Conservation (phyloP, 1,140 invertebrate species). For the Caenorhabditis briggsae region DNA sequence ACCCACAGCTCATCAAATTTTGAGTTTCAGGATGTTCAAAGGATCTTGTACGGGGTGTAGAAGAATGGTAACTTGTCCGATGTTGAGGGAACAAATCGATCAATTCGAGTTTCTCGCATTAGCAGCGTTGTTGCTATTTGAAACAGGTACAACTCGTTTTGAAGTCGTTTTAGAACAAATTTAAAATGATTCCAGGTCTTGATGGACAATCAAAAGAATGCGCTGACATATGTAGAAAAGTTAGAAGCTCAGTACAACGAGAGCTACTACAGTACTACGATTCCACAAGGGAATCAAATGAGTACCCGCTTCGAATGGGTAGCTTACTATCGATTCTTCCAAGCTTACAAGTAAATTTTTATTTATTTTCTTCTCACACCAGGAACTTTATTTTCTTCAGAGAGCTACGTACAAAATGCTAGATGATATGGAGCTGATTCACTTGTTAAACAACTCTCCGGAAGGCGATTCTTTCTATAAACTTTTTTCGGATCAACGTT, state of each 20-base stretch:
- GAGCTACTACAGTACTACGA: constrained; percentile 18
- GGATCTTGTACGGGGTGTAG: constrained; percentile 1
- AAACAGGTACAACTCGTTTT: not conserved
- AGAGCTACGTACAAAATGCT: constrained; percentile 17
- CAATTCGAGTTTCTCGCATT: constrained; percentile 15
- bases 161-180: not conserved
- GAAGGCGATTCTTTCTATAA: not conserved
- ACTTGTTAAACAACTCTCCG: not conserved
- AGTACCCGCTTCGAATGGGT: not conserved
- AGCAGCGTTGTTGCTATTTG: not conserved
- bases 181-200: not conserved
- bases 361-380: too few relatives aligned
- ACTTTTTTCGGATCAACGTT: not conserved
- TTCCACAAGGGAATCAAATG: not conserved
- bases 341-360: not conserved
- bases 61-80: not conserved
- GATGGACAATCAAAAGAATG: not conserved
- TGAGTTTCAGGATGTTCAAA: not conserved
- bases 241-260: not conserved
- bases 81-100: constrained; percentile 9
- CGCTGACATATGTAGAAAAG: not conserved
- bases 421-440: constrained; percentile 21
- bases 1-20: not conserved
- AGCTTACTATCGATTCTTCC: constrained; percentile 4
- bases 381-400: not conserved